Percentiles rank a stretch among this genome's conserved stretches.
These are phyloP conservation scores for Apamea monoglypha DNA, from an alignment of 2,888 invertebrate genomes.

Conservation along the genomic window DNA sequence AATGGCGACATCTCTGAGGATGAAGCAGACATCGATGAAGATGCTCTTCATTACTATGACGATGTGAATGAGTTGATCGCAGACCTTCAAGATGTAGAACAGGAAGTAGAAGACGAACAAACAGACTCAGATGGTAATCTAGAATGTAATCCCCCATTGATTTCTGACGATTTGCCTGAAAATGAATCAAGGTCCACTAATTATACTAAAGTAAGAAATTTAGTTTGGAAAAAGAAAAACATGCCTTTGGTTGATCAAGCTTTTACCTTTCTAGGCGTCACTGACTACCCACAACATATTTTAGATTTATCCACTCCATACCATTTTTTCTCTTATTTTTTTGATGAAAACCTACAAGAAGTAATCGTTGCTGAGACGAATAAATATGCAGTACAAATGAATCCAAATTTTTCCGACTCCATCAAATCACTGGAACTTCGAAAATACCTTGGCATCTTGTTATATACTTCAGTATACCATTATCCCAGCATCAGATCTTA, in stretches of 20 bases:
- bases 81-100: constrained; percentile 64
- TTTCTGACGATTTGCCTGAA: constrained; percentile 62
- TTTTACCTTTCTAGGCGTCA: constrained; percentile 63
- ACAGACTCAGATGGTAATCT: constrained; percentile 60
- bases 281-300: constrained; percentile 68
- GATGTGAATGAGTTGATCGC: constrained; percentile 67
- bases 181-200: constrained; percentile 45
- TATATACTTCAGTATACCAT: constrained; percentile 60
- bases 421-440: constrained; percentile 52
- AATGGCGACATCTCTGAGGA: constrained; percentile 68
- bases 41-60: constrained; percentile 68
- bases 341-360: no score
- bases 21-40: constrained; percentile 67
- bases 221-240: constrained; percentile 13
- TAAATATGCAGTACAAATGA: constrained; percentile 13
- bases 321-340: no score
- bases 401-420: constrained; percentile 69
- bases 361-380: constrained; percentile 33
- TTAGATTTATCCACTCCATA: constrained; percentile 68
- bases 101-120: constrained; percentile 66
- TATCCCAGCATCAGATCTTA: no score
- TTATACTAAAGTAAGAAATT: constrained; percentile 22
- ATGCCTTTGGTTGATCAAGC: constrained; percentile 38
- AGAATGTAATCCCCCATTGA: constrained; percentile 63
- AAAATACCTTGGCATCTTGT: constrained; percentile 66